Conservation (phyloP, 2,888 invertebrate species). For the Ypsolopha sequella region DNA sequence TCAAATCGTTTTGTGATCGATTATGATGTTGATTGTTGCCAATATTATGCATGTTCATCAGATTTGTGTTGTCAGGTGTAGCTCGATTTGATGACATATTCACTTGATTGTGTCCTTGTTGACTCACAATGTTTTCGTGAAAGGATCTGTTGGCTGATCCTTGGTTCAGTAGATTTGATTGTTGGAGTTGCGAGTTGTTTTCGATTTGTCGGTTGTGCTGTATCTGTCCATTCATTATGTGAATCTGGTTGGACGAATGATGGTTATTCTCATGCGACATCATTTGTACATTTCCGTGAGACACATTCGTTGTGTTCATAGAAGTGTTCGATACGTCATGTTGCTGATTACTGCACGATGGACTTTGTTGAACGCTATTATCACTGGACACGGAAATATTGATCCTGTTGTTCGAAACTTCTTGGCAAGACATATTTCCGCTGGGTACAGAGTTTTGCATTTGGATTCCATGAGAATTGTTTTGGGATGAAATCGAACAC, state of each 20-base stretch:
- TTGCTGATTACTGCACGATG: conserved; percentile 26
- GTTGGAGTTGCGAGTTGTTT: conserved; percentile 44
- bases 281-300: conserved; percentile 53
- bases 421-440: conserved; percentile 55
- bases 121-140: conserved; percentile 46
- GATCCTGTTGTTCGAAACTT: conserved; percentile 42
- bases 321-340: conserved; percentile 39
- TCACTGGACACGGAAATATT: conserved; percentile 42
- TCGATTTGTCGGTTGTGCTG: conserved; percentile 53
- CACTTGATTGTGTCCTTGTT: conserved; percentile 40
- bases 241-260: conserved; percentile 50
- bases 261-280: conserved; percentile 50
- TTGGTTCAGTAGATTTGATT: conserved; percentile 29
- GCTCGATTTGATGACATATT: conserved; percentile 47
- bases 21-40: conserved; percentile 42
- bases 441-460: conserved; percentile 54
- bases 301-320: conserved; percentile 38
- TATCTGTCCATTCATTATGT: conserved; percentile 63
- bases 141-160: conserved; percentile 37
- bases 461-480: conserved; percentile 46
- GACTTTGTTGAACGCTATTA: conserved; percentile 33
- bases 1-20: conserved; percentile 47
- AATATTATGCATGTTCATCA: conserved; percentile 53
- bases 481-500: conserved; percentile 37
- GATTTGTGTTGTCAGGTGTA: conserved; percentile 42